These are phyloP conservation scores for Ptychochromis oligacanthus DNA, from an alignment of 2,113 vertebrate genomes.

Conservation along the genomic window DNA sequence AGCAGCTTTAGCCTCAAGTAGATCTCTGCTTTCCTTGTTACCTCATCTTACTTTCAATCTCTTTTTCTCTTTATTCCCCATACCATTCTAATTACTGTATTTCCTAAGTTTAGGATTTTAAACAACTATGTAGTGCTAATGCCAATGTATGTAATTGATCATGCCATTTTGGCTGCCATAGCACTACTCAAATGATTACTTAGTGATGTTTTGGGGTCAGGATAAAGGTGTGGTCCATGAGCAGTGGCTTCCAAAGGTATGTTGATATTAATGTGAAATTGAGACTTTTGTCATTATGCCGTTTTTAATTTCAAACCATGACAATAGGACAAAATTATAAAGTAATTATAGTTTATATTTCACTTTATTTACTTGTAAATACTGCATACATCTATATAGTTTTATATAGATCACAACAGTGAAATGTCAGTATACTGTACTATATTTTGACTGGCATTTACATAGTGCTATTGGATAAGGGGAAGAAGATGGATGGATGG, in stretches of 20 bases:
- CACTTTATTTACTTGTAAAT: not conserved
- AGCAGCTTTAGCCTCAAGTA: slow-evolving; percentile 29
- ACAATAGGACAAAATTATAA: not conserved
- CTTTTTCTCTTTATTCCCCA: slow-evolving; percentile 2
- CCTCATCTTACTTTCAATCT: slow-evolving; percentile 7
- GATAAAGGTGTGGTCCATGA: not conserved
- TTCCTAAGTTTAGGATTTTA: slow-evolving; percentile 43
- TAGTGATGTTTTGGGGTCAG: not conserved
- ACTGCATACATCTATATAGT: not conserved
- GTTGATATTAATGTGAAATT: not conserved
- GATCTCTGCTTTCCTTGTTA: slow-evolving; percentile 21
- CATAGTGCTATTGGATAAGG: not conserved
- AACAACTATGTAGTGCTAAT: slow-evolving; percentile 9
- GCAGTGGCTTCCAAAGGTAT: not conserved
- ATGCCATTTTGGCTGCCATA: slow-evolving; percentile 19
- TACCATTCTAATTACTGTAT: slow-evolving; percentile 2
- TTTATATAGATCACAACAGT: not conserved
- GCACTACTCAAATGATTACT: slow-evolving; percentile 15
- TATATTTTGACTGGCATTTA: not conserved
- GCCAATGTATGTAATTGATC: not conserved
- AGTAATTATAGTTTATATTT: not conserved
- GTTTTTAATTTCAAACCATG: not conserved
- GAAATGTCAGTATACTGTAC: not conserved
- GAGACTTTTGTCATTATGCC: not conserved
- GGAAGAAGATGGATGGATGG: too few species aligned